Base-by-base conservation (phyloP, 2,113 vertebrate species). In the Muntiacus reevesi region DNA sequence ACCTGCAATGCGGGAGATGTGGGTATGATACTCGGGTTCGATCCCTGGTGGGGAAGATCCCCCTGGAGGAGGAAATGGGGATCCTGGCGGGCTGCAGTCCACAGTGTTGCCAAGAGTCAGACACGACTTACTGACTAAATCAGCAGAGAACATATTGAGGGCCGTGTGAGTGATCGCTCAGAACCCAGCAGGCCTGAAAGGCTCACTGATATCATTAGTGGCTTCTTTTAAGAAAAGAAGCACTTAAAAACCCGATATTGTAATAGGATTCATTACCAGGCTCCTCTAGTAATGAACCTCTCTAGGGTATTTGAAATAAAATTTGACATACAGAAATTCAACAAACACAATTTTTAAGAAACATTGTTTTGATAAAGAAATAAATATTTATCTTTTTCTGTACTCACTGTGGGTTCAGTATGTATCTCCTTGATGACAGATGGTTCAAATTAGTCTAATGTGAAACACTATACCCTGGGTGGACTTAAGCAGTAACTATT, bases 331-430 rank as follows among this genome's bases (percentile, higher is more conserved):
- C 4, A 23, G 43, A n/a, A 62, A 52, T 52, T 89, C n/a, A 62
- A 21, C 67, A 89, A 96, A 78, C 21, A 91, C 83, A 71, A 40
- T 45, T 95, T 79, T 96, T 79, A 83, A 84, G 25, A 45, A 94
- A 40, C 50, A 89, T 54, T n/a, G 43, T 91, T 95, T 90, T 89
- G 79, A 23, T 97, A 60, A 94, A 94, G 40, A 76, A 89, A 95
- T 78, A 96, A 87, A 43, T 79, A 60, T 83, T 95, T 96, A n/a
- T 67, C 57, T 86, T 54, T 47, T 17, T 81, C 60, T 33, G 16
- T 12, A 76, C n/a, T 95, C n/a, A 9, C 25, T 89, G 67, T 84
- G 62, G 54, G 9, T 62, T 95, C 55, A 90, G 19, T 71, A 62
- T 74, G 40, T 92, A 79, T 76, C 47, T 79, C 90, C 78, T 64